Evolutionary conservation across 2,888 invertebrate species (phyloP).

Genomic region (Sinhomidia bicolor): DNA sequence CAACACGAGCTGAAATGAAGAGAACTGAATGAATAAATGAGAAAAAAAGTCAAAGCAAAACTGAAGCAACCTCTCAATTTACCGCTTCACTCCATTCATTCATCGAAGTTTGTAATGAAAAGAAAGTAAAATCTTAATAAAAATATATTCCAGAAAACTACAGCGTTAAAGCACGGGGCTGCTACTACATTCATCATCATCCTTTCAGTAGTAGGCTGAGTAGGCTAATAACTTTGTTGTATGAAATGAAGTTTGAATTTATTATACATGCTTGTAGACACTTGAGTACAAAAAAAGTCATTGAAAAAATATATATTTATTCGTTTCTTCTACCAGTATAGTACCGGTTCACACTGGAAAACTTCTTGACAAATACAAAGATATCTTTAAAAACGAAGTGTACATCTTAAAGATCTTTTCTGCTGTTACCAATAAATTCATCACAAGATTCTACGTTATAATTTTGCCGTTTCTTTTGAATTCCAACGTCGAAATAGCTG

Average conservation of each 20-base stretch:
- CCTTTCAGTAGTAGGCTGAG: not conserved
- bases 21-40: not conserved
- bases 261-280: not conserved
- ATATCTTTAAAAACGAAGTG: too few species aligned
- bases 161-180: not conserved
- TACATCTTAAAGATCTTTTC: too few species aligned
- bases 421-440: too few species aligned
- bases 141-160: not conserved
- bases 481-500: too few species aligned
- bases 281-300: not conserved
- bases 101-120: not conserved
- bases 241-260: not conserved
- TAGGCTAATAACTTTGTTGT: too few species aligned
- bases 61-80: conserved; percentile 15
- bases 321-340: too few species aligned
- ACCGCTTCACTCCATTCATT: not conserved
- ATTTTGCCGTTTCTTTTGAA: too few species aligned
- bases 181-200: not conserved
- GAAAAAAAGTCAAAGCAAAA: conserved; percentile 21
- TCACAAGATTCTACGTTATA: too few species aligned
- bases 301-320: not conserved
- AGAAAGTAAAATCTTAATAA: conserved; percentile 3
- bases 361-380: too few species aligned
- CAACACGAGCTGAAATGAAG: not conserved
- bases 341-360: too few species aligned